Evolutionary conservation across 2,888 invertebrate species (phyloP).

Genomic region (Balanococcus diminutus): DNA sequence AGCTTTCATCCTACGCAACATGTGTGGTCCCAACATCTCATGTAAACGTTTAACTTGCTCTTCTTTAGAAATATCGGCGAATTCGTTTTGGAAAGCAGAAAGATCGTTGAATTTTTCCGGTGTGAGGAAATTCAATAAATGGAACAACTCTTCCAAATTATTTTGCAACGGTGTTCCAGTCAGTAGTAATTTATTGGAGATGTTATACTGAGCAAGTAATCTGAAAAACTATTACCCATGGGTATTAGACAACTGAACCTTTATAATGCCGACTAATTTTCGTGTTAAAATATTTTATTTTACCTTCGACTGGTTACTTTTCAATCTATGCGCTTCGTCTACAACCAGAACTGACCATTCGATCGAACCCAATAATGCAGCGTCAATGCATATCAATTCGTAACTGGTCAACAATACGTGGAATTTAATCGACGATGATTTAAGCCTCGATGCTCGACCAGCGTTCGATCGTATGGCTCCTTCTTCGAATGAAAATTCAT

Average conservation of each 20-base stretch:
- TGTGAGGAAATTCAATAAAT: slow-evolving; percentile 95
- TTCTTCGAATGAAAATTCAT: slow-evolving; percentile 95
- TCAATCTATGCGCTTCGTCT: slow-evolving; percentile 98
- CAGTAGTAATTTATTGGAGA: slow-evolving; percentile 90
- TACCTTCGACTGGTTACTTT: slow-evolving; percentile 96
- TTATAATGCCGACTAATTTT: background rate
- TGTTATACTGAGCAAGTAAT: slow-evolving; percentile 86
- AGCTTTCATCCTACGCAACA: slow-evolving; percentile 96
- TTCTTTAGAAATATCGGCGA: slow-evolving; percentile 98
- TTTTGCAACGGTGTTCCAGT: slow-evolving; percentile 99
- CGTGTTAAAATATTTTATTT: slow-evolving; percentile 32
- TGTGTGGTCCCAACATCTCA: slow-evolving; percentile 97
- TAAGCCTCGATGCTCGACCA: slow-evolving; percentile 72
- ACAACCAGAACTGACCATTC: slow-evolving; percentile 99
- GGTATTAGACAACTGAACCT: background rate
- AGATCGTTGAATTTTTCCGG: slow-evolving; percentile 95
- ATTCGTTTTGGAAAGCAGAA: slow-evolving; percentile 93
- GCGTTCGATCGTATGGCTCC: slow-evolving; percentile 70
- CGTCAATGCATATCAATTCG: slow-evolving; percentile 95
- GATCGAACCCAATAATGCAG: slow-evolving; percentile 93
- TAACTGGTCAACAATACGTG: slow-evolving; percentile 98
- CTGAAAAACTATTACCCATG: slow-evolving; percentile 76
- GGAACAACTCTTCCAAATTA: slow-evolving; percentile 98
- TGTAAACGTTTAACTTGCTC: slow-evolving; percentile 99
- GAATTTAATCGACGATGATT: slow-evolving; percentile 86